Evolutionary conservation across 2,113 vertebrate genomes (phyloP).

Genomic region (Pantherophis guttatus): DNA sequence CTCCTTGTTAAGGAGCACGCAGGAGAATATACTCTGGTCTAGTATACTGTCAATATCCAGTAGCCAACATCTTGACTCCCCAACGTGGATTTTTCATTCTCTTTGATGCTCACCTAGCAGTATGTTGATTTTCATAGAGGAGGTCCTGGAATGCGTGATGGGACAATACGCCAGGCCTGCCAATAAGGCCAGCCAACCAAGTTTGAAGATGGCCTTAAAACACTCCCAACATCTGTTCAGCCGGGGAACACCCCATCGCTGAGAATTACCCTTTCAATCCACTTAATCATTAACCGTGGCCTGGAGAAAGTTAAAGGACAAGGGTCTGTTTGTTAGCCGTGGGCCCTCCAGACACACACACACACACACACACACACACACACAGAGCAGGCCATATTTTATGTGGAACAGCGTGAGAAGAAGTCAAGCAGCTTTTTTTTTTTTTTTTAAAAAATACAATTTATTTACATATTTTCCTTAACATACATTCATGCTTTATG

Average conservation of each 20-base stretch:
- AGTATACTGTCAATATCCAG: no score
- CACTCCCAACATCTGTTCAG: conserved; percentile 96
- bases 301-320: conserved; percentile 88
- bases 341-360: conserved; percentile 64
- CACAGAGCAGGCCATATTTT: conserved; percentile 83
- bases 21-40: no score
- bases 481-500: no score
- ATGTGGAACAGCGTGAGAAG: conserved; percentile 91
- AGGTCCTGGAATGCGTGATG: conserved; percentile 76
- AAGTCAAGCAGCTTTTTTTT: conserved; percentile 65
- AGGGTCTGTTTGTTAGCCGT: conserved; percentile 87
- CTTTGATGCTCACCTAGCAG: no score
- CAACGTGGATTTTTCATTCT: no score
- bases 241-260: conserved; percentile 89
- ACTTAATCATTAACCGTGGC: conserved; percentile 93
- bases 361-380: neutral
- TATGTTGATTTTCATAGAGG: conserved; percentile 86
- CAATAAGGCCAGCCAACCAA: conserved; percentile 84
- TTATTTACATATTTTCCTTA: no score
- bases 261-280: conserved; percentile 91
- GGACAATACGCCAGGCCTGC: conserved; percentile 76
- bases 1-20: neutral
- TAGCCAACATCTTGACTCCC: no score
- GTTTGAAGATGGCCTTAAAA: conserved; percentile 99
- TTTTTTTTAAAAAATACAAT: no score